Evolutionary conservation across 2,113 vertebrate species (phyloP), one percentile per base, ranked within the genome.

Genomic region (Sapajus apella): DNA sequence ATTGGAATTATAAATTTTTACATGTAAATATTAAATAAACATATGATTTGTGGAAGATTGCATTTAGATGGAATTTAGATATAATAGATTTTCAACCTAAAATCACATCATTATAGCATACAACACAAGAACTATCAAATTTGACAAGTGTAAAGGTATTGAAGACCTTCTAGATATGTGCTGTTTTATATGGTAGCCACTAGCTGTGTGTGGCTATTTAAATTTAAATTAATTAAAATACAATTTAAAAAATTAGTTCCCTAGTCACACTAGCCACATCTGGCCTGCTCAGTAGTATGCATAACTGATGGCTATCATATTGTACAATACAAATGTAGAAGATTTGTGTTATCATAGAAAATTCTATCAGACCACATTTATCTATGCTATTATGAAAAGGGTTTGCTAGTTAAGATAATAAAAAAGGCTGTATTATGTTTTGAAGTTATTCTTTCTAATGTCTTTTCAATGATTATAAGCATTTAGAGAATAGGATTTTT

Each of bases 11-110:
- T 6, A 77, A 0, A 23, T 70, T 45, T 77, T 76, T 20, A n/a
- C 13, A 32, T 64, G 13, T 45, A 35, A 50, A 50, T 56, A 83
- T 45, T 43, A 64, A 43, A 58, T 87, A 16, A 90, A 64, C 70
- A 66, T 95, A 45, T 2, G 21, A 76, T 76, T 73, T 86, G 30
- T 47, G 75, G 40, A 90, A 76, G 55, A 35, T 5, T 82, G 16
- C 4, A 66, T 92, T 95, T 92, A 96, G 86, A 87, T 94, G n/a
- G 18, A 75, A 94, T 76, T 79, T 81, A 70, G 61, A 50, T 43
- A 47, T 21, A 88, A n/a, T 56, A 17, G 73, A 45, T 81, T 87
- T 94, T 83, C 68, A 94, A 88, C 6, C 17, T 75, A 73, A 92
- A 96, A 85, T 72, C 43, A 73, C 45, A 80, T 66, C 43, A 37